Percentiles rank a stretch among this genome's conserved stretches.
Evolutionary conservation across 2,888 invertebrate species (phyloP).

Genomic region (Spialia ferax): DNA sequence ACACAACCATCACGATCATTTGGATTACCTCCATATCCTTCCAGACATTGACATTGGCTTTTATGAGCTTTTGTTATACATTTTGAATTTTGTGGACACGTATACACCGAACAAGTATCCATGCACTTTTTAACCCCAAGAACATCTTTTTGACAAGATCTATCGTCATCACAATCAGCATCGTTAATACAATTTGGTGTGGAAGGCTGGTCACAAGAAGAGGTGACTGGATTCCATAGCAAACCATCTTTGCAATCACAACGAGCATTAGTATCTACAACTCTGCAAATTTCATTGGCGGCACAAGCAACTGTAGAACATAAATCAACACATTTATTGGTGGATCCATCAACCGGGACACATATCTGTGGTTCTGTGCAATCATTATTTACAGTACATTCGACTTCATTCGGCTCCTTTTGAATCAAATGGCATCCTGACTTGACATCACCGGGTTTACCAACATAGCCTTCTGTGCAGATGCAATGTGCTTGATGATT

Average conservation of each 20-base stretch:
- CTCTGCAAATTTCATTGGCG: constrained; percentile 92
- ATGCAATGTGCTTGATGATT: constrained; percentile 95
- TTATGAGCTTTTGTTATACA: constrained; percentile 91
- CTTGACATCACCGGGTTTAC: constrained; percentile 93
- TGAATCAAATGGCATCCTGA: constrained; percentile 92
- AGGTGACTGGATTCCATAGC: constrained; percentile 94
- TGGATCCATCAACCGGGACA: constrained; percentile 87
- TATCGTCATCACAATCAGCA: constrained; percentile 89
- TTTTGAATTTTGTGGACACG: constrained; percentile 94
- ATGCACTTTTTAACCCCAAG: constrained; percentile 94
- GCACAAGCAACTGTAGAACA: constrained; percentile 94
- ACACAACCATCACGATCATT: constrained; percentile 96
- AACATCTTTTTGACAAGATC: constrained; percentile 93
- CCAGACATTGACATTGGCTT: constrained; percentile 93
- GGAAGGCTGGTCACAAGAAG: constrained; percentile 94
- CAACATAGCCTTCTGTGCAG: constrained; percentile 93
- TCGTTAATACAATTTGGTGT: constrained; percentile 93
- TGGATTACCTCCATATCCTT: constrained; percentile 95
- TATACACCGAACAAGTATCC: constrained; percentile 92
- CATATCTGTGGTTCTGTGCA: constrained; percentile 92
- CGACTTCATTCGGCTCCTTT: constrained; percentile 84
- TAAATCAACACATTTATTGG: constrained; percentile 91
- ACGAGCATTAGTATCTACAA: constrained; percentile 90
- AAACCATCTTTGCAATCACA: constrained; percentile 93
- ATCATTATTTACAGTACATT: constrained; percentile 90